Base-by-base conservation (phyloP, 2,888 invertebrate species). In the Bursaphelenchus okinawaensis region DNA sequence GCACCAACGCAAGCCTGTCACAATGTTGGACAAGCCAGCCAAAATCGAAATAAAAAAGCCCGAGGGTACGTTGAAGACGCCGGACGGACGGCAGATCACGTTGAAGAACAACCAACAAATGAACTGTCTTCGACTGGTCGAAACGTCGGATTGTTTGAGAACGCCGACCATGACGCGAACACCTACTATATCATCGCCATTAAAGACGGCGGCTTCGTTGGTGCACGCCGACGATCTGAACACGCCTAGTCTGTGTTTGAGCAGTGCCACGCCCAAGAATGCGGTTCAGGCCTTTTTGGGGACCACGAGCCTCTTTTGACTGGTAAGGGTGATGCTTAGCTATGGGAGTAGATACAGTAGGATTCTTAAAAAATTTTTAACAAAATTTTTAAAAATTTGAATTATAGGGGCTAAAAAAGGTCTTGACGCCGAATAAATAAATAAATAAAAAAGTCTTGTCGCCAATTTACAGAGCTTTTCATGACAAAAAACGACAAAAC, bases 261-360 rank as follows among this genome's bases (percentile, higher is more conserved):
- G 63, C 63, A 67, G 68, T 24, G 62, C 69, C 20, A 74, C 75
- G n/a, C 69, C 73, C 6, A 73, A 73, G 54, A 71, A 70, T 31
- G 51, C 31, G 28, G 23, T 50, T 23, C 71, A 72, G 27, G 72
- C 71, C 8, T 73, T 73, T 55, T 73, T 56, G 73, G 73, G 8
- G 73, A 73, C 24, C 75, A 73, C 50, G 73, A 73, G 51, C 75
- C 75, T n/a, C 65, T 75, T 55, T 61, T 77, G 22, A 71, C 68
- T 50, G 75, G 76, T 74, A 64, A 63, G 62, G 29, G 16, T 40
- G 22, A 22, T 7, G 29, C 7, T 29, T 29, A 50, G 12, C 7
- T 50, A 50, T 50, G 19, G n/a, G n/a, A n/a, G n/a, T n/a, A n/a
- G n/a, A n/a, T n/a, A n/a, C n/a, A n/a, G n/a, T n/a, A n/a, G n/a